Percentiles rank a stretch among this genome's conserved stretches.
Conservation (phyloP, 2,797 vertebrate species). For the Hydrocynus forskahlii region DNA sequence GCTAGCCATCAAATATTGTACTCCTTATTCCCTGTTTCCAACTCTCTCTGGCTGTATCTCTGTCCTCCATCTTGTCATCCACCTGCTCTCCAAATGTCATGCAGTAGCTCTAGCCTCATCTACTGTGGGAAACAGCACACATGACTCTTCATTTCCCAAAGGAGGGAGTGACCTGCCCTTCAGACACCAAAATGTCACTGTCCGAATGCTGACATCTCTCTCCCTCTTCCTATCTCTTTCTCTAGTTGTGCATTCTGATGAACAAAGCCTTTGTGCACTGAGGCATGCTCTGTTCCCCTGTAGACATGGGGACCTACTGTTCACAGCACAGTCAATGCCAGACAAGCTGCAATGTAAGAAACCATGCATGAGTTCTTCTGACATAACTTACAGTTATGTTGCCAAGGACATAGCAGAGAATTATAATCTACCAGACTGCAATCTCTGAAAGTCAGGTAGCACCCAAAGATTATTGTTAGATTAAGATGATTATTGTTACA, state of each 20-base stretch:
- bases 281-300: slow-evolving; percentile 31
- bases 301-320: slow-evolving; percentile 31
- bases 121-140: slow-evolving; percentile 22
- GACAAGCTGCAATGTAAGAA: slow-evolving; percentile 5
- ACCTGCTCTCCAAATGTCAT: slow-evolving; percentile 75
- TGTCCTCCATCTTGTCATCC: slow-evolving; percentile 65
- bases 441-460: neutral
- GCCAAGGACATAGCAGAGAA: neutral
- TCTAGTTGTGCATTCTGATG: slow-evolving; percentile 15
- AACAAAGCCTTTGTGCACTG: slow-evolving; percentile 25
- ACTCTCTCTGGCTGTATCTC: slow-evolving; percentile 58
- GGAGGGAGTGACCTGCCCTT: slow-evolving; percentile 49
- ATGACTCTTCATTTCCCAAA: slow-evolving; percentile 17
- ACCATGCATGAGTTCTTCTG: slow-evolving; percentile 28
- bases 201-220: neutral
- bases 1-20: neutral
- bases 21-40: slow-evolving; percentile 33
- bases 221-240: slow-evolving; percentile 9
- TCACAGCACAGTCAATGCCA: slow-evolving; percentile 31
- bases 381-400: slow-evolving; percentile 17
- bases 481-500: neutral
- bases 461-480: neutral
- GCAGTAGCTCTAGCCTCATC: slow-evolving; percentile 40
- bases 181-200: slow-evolving; percentile 40
- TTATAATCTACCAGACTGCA: neutral